Conservation (phyloP, 2,888 invertebrate genomes). For the Ormyrus pomaceus region DNA sequence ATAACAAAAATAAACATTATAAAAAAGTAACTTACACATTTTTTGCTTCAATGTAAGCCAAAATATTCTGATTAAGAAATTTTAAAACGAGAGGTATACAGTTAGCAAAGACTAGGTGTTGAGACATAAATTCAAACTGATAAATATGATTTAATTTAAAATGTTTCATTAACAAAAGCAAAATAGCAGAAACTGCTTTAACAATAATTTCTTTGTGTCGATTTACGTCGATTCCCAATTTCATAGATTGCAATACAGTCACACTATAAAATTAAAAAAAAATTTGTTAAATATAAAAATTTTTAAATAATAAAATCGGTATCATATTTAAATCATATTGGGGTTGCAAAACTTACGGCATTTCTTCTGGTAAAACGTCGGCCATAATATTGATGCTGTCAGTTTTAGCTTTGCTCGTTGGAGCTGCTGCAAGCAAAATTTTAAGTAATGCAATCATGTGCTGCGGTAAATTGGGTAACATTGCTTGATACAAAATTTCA, state of each 20-base stretch:
- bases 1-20: conserved; percentile 20
- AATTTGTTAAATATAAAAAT: conserved; percentile 22
- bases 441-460: conserved; percentile 98
- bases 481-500: conserved; percentile 94
- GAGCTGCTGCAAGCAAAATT: conserved; percentile 97
- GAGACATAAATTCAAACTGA: conserved; percentile 99
- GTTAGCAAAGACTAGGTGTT: conserved; percentile 98
- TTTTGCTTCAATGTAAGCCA: conserved; percentile 95
- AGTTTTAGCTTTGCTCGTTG: conserved; percentile 98
- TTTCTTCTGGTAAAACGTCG: conserved; percentile 97
- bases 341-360: conserved; percentile 83
- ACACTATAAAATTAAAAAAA: conserved; percentile 77
- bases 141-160: conserved; percentile 98
- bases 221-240: conserved; percentile 97
- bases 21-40: conserved; percentile 81
- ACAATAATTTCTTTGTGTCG: conserved; percentile 99
- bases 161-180: conserved; percentile 95
- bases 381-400: conserved; percentile 99
- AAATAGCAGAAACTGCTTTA: conserved; percentile 94
- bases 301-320: conserved; percentile 16
- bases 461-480: conserved; percentile 96
- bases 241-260: conserved; percentile 95
- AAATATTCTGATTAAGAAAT: conserved; percentile 98
- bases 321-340: conserved; percentile 12
- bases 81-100: conserved; percentile 98